Percentiles rank a stretch among this genome's conserved stretches.
Conservation (phyloP, 2,113 vertebrate species). For the Callipepla californica region DNA sequence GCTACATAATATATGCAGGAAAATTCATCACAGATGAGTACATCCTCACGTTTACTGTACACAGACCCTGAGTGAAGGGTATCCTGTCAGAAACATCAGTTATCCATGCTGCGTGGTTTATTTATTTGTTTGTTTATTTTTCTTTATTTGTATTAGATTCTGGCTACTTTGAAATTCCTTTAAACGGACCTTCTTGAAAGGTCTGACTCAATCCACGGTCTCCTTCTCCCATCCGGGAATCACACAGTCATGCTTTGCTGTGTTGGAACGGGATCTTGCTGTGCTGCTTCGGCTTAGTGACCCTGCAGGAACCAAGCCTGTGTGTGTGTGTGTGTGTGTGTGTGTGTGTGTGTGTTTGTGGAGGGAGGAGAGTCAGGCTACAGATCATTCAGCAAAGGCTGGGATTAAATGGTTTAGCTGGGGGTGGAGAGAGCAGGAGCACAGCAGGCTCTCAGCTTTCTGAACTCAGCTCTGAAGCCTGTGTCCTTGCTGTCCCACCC, state of each 20-base stretch:
- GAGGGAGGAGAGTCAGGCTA: neutral
- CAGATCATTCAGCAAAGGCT: neutral
- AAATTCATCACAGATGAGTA: neutral
- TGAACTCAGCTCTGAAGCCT: neutral
- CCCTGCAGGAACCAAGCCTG: neutral
- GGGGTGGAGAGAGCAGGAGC: neutral
- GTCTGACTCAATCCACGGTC: neutral
- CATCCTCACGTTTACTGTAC: neutral
- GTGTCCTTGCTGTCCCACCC: neutral
- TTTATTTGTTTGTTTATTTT: too few relatives aligned
- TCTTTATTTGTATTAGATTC: neutral
- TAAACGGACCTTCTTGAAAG: neutral
- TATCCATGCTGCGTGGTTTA: neutral
- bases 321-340: too few relatives aligned
- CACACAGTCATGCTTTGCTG: neutral
- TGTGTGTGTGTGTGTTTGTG: too few relatives aligned
- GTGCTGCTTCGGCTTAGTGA: neutral
- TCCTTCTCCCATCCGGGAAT: neutral
- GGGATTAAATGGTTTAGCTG: neutral
- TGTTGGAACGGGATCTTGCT: neutral
- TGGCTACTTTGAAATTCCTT: neutral
- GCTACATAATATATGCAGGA: slow-evolving; percentile 5
- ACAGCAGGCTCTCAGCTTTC: neutral
- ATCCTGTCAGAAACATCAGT: neutral
- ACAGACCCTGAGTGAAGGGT: neutral